Evolutionary conservation across 2,888 invertebrate genomes (phyloP).

Genomic region (Allophyes oxyacanthae): DNA sequence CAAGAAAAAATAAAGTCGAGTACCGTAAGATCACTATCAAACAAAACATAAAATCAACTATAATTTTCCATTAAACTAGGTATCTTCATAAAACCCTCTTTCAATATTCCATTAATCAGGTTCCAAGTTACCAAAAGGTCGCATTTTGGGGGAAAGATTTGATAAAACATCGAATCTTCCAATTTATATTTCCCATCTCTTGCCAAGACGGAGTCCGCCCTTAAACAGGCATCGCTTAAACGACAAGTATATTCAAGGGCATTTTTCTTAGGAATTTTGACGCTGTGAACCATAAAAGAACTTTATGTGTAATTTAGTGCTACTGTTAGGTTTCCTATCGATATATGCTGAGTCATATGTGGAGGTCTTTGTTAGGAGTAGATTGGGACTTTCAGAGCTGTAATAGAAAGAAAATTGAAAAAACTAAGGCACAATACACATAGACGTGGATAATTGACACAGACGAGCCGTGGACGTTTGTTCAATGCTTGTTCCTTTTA

Average conservation of each 20-base stretch:
- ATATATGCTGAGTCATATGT: constrained; percentile 5
- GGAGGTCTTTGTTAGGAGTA: not conserved
- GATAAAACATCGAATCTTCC: constrained; percentile 66
- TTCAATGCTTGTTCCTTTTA: too few species aligned
- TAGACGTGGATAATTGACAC: too few species aligned
- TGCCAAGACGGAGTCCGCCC: constrained; percentile 43
- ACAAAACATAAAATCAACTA: too few species aligned
- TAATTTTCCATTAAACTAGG: too few species aligned
- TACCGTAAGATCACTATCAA: too few species aligned
- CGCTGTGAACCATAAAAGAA: constrained; percentile 6
- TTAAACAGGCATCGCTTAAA: constrained; percentile 52
- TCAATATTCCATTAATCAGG: constrained; percentile 44
- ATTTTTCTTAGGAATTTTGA: constrained; percentile 29
- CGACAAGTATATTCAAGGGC: constrained; percentile 39
- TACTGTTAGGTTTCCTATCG: constrained; percentile 5
- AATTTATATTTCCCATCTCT: constrained; percentile 66
- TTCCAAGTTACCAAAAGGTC: constrained; percentile 40
- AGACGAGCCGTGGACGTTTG: too few species aligned
- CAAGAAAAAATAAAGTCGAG: too few species aligned
- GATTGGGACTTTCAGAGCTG: not conserved
- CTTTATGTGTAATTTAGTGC: constrained; percentile 13
- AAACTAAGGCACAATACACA: not conserved
- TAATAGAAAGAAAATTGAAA: not conserved
- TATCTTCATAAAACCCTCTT: constrained; percentile 38
- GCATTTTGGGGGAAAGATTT: constrained; percentile 57